Evolutionary conservation across 2,797 vertebrate species (phyloP).

Genomic region (Miichthys miiuy): DNA sequence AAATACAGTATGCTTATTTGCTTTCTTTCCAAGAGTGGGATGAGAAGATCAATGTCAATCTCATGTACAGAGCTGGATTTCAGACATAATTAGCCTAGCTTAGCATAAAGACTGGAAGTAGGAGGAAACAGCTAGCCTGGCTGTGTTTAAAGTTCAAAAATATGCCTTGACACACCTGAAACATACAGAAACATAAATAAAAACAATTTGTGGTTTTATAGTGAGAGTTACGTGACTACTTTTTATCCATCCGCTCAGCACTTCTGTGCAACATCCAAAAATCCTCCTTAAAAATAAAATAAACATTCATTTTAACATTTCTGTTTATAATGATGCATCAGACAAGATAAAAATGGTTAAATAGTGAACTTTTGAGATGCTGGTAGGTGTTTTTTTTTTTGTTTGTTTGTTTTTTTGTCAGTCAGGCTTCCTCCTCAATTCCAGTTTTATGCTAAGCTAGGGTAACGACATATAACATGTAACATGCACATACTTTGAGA

Average conservation of each 20-base stretch:
- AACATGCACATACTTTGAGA: neutral
- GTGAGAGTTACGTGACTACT: neutral
- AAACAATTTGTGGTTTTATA: neutral
- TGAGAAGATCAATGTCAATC: neutral
- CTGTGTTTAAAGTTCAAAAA: neutral
- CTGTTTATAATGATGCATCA: neutral
- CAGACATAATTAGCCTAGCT: neutral
- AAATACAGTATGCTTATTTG: neutral
- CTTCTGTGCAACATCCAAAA: neutral
- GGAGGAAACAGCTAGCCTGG: neutral
- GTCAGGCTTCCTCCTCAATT: neutral
- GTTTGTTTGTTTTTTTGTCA: too few relatives aligned
- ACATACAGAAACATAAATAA: neutral
- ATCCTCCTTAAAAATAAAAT: neutral
- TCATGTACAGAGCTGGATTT: neutral
- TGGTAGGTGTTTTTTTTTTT: too few relatives aligned
- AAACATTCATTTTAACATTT: neutral
- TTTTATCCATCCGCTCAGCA: neutral
- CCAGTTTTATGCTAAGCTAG: neutral
- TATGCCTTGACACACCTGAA: neutral
- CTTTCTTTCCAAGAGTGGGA: neutral
- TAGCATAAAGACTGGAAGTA: slow-evolving; percentile 19
- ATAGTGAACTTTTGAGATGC: too few relatives aligned
- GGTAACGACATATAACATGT: neutral
- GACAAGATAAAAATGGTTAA: too few relatives aligned